Evolutionary conservation across 92 coral and sea anemone species (phyloP), one percentile per base, ranked within the genome.

Genomic region (Phenganax subtilis): DNA sequence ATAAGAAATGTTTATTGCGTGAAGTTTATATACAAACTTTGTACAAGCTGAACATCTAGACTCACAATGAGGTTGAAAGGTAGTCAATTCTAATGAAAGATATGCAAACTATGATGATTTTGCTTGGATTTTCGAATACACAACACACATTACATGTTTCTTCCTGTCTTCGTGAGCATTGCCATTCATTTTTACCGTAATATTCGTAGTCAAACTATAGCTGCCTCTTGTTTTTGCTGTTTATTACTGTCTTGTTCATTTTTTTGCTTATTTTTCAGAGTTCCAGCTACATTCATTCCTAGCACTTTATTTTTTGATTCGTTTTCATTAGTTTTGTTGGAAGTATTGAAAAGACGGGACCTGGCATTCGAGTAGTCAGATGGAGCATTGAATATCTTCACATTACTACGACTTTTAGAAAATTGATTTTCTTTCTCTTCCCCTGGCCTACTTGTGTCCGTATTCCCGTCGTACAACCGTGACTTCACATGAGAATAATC

Each of bases 401-500:
- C 55, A 59, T 85, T 74, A 52, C 81, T 85, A 20, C 84, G 72
- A 17, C 83, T 85, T n/a, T 85, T 84, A 47, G 81, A 70, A 73
- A 84, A 51, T 29, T 85, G 85, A 27, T 57, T 70, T 51, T 73
- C 85, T 0, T 84, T 82, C 29, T 75, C 63, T 76, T 57, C 55
- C 6, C 67, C 81, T 54, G 8, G 69, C 7, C 47, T 69, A 56
- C 2, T 56, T 73, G 55, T 31, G 47, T 72, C 20, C 20, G 14
- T 52, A 12, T 52, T 72, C 1, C n/a, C 60, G 27, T 75, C 80
- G 57, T 17, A 75, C 16, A 75, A 44, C 12, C 67, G 27, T 17
- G 80, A 75, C 66, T 75, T 75, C 15, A 93, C 78, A 67, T 93
- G 96, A 10, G 97, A 93, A 54, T 87, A 93, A 83, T 93, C 97